These are phyloP conservation scores for Hoplostethus mediterraneus DNA, from an alignment of 2,797 vertebrate species.

Conservation along the genomic window DNA sequence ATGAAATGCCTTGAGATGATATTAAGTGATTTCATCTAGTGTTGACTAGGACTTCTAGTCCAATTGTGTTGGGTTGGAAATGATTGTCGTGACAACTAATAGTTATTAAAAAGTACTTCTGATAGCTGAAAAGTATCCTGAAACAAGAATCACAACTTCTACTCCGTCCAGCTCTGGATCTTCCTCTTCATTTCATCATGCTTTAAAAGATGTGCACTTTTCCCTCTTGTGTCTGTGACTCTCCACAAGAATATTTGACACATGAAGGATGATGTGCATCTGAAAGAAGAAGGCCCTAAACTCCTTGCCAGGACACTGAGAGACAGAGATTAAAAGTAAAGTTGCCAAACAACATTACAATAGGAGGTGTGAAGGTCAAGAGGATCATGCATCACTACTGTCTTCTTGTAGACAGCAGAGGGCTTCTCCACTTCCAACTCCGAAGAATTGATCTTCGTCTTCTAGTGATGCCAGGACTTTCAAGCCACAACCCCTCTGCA, in stretches of 20 bases:
- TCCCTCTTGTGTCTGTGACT: slow-evolving; percentile 6
- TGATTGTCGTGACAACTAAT: not conserved
- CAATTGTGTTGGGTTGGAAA: not conserved
- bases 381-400: slow-evolving; percentile 69
- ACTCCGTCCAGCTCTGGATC: not conserved
- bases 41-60: too few species aligned
- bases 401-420: slow-evolving; percentile 78
- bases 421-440: slow-evolving; percentile 75
- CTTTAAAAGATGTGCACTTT: slow-evolving; percentile 16
- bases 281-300: slow-evolving; percentile 32
- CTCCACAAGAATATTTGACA: slow-evolving; percentile 8
- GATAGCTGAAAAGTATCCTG: not conserved
- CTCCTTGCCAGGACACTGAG: slow-evolving; percentile 26
- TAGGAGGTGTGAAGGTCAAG: slow-evolving; percentile 78
- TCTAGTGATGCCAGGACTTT: slow-evolving; percentile 74
- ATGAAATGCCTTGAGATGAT: too few species aligned
- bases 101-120: slow-evolving; percentile 8
- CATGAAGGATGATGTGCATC: slow-evolving; percentile 1
- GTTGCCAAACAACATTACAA: slow-evolving; percentile 71
- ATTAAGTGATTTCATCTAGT: not conserved
- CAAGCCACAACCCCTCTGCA: slow-evolving; percentile 56
- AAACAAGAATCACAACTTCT: not conserved
- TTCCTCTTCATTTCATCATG: slow-evolving; percentile 7
- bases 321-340: slow-evolving; percentile 68
- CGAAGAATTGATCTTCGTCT: slow-evolving; percentile 74